phyloP scores from a whole-genome alignment of 2,113 vertebrate genomes.

The Paratilapia polleni region DNA sequence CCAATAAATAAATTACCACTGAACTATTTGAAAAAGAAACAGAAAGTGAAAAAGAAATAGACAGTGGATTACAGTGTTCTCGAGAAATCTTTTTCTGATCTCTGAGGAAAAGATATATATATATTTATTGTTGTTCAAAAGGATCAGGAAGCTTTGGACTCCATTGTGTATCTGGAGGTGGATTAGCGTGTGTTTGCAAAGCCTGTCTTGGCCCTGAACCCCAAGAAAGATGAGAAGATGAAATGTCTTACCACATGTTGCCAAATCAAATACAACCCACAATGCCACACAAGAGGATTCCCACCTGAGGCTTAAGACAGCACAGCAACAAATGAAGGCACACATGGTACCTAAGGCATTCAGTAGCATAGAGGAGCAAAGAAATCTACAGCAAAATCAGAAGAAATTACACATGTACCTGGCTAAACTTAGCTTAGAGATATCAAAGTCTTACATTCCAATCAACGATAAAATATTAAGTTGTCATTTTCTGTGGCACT shows the following conservation, averaged over 20 bases:
- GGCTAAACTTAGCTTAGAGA: not conserved
- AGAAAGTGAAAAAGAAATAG: not conserved
- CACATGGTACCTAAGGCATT: not conserved
- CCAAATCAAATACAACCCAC: slow-evolving; percentile 43
- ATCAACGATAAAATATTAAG: not conserved
- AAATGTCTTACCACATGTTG: slow-evolving; percentile 53
- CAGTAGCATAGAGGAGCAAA: not conserved
- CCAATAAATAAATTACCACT: not conserved
- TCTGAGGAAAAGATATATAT: slow-evolving; percentile 12
- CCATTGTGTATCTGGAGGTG: slow-evolving; percentile 33
- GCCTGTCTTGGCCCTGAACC: slow-evolving; percentile 46
- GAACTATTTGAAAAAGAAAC: not conserved
- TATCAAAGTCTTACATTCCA: not conserved
- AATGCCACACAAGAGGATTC: slow-evolving; percentile 15
- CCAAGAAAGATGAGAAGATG: slow-evolving; percentile 48
- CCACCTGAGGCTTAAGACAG: slow-evolving; percentile 37
- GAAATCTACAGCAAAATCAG: not conserved
- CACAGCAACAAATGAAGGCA: slow-evolving; percentile 22
- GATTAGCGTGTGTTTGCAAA: slow-evolving; percentile 60
- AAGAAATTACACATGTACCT: not conserved
- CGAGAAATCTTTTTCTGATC: slow-evolving; percentile 1
- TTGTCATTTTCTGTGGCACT: not conserved
- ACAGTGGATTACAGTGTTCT: not conserved
- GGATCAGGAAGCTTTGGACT: slow-evolving; percentile 49
- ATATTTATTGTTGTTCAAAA: slow-evolving; percentile 36